Evolutionary conservation across 2,888 invertebrate genomes (phyloP).

Genomic region (Amorpha juglandis): DNA sequence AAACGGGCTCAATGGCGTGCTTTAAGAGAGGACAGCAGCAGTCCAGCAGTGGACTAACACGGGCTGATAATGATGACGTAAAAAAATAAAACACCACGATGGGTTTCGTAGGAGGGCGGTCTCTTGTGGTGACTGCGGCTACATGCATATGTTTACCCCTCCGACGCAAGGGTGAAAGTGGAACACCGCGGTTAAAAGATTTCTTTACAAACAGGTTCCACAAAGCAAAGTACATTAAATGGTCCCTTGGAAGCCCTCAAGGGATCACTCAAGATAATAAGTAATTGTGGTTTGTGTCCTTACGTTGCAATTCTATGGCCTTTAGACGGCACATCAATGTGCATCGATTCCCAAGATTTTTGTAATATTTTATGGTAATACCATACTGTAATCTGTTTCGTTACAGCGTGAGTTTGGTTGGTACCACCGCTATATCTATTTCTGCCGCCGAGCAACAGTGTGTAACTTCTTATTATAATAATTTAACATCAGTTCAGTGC

Average conservation of each 20-base stretch:
- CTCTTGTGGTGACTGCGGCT: neutral
- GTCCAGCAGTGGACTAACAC: too few relatives aligned
- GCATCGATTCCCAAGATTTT: too few relatives aligned
- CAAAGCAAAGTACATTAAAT: neutral
- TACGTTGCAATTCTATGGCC: neutral
- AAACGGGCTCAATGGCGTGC: too few relatives aligned
- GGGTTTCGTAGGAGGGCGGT: neutral
- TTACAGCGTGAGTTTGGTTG: too few relatives aligned
- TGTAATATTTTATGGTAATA: too few relatives aligned
- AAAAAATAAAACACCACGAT: neutral
- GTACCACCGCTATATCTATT: too few relatives aligned
- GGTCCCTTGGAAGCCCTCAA: neutral
- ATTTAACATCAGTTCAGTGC: too few relatives aligned
- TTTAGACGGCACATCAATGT: neutral
- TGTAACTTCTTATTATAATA: too few relatives aligned
- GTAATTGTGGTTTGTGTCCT: neutral
- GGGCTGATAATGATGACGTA: too few relatives aligned
- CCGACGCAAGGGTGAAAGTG: neutral
- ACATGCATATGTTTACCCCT: neutral
- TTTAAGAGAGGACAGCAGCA: too few relatives aligned
- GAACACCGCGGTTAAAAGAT: neutral
- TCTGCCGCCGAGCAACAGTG: too few relatives aligned
- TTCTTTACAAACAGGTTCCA: neutral
- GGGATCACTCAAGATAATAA: neutral
- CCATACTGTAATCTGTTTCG: too few relatives aligned